These are phyloP conservation scores for Mormyrus proboscirostris DNA, from an alignment of 2,797 vertebrate species.

Conservation along the genomic window DNA sequence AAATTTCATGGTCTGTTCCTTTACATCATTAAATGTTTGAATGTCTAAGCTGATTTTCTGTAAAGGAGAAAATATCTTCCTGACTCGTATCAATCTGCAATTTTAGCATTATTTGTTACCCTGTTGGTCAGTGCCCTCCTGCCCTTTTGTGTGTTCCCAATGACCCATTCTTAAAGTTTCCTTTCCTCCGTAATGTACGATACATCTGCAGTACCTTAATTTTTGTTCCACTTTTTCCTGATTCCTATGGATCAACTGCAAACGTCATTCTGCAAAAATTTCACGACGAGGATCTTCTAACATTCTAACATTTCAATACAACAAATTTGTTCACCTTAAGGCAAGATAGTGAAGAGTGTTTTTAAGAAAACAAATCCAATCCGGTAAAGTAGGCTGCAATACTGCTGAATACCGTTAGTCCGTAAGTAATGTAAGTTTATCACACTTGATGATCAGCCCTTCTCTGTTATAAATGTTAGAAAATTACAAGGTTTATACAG, in stretches of 20 bases:
- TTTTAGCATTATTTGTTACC: neutral
- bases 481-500: neutral
- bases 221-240: neutral
- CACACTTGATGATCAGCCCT: neutral
- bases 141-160: neutral
- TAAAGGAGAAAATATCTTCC: neutral
- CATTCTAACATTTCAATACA: neutral
- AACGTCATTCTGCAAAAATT: neutral
- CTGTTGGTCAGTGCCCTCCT: neutral
- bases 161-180: neutral
- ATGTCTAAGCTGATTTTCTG: neutral
- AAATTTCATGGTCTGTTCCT: neutral
- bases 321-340: neutral
- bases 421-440: neutral
- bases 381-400: neutral
- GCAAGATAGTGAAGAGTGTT: neutral
- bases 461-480: neutral
- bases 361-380: neutral
- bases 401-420: neutral
- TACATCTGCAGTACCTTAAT: neutral
- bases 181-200: neutral
- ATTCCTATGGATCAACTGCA: neutral
- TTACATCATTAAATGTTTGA: neutral
- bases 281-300: neutral
- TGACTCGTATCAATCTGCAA: neutral